Base-by-base conservation (phyloP, 1,140 invertebrate species). In the Hypsibius dujardini region DNA sequence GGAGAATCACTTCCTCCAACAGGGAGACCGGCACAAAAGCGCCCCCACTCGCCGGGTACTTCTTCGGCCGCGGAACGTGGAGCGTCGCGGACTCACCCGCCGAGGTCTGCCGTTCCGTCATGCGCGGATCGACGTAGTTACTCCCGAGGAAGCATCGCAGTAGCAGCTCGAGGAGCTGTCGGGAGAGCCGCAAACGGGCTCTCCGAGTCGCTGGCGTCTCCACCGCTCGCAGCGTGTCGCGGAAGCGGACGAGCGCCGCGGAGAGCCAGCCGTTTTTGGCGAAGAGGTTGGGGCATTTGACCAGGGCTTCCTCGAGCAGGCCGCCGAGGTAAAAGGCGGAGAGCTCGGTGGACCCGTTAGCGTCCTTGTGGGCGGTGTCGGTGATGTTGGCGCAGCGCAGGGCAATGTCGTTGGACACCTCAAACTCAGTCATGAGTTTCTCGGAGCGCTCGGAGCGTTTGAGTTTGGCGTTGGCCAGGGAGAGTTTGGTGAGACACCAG, bases 171-270 rank as follows among this genome's bases (percentile, higher is more conserved):
- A 67, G 3, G 12, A 67, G 45, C 62, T 67, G 62, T 12, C 62
- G 62, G 12, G 62, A 7, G 12, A 15, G 7, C 42, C 3, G 7
- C 45, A 67, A 45, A 12, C 62, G 62, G 3, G 45, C 62, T 42
- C 45, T 67, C 3, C 62, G 12, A 7, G 62, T 67, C 12, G 12
- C 42, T 3, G 62, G 62, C 3, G 12, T 15, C 42, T 67, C 62
- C 62, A 67, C 45, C 12, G 42, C 62, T 42, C 62, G 62, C 62
- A 67, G 42, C 42, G 62, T 15, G 3, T 67, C 62, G 12, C 62
- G 62, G 12, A 67, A 42, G 12, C 62, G 62, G 45, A 42, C 7
- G 12, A 67, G 42, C 42, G 62, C 42, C 12, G 12, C 42, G 12
- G 42, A 42, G 12, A 67, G 42, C 12, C 3, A 7, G 3, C 62